Percentiles rank a stretch among this genome's conserved stretches.
Conservation (phyloP, 2,797 vertebrate species). For the Oreochromis grahami region DNA sequence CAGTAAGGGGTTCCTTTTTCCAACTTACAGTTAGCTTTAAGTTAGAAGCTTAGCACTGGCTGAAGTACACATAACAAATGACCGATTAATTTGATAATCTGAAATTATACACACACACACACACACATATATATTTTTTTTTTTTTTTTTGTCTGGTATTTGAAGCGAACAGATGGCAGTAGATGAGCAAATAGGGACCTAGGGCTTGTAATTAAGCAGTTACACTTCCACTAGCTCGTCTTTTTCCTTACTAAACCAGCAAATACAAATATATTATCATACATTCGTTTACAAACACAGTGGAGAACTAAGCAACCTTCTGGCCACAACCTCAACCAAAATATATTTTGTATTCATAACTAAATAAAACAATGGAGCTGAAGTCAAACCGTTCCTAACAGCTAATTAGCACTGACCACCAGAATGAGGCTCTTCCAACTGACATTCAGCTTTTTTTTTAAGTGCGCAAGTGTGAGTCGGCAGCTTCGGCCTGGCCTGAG, state of each 20-base stretch:
- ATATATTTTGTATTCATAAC: neutral
- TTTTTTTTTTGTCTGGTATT: neutral
- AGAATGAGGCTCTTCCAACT: slow-evolving; percentile 7
- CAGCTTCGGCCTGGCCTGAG: slow-evolving; percentile 8
- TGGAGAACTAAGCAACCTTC: neutral
- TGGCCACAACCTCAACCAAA: neutral
- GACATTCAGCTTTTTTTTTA: slow-evolving; percentile 40
- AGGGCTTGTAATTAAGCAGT: neutral
- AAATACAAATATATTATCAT: neutral
- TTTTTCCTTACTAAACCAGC: neutral
- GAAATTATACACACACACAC: accelerated
- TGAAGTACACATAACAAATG: neutral
- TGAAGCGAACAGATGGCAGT: neutral
- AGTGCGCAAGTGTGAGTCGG: slow-evolving; percentile 65
- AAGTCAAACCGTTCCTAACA: neutral
- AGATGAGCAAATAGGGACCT: neutral
- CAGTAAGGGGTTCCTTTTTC: neutral
- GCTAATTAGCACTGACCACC: slow-evolving; percentile 14
- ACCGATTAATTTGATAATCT: neutral
- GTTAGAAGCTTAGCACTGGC: neutral
- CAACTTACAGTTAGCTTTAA: neutral
- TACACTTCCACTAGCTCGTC: neutral
- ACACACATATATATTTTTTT: too few relatives aligned
- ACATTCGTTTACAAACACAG: neutral
- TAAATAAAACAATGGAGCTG: neutral